Evolutionary conservation across 1,140 invertebrate species (phyloP), one percentile per base, ranked within the genome.

Genomic region (Tetraneura akinire): DNA sequence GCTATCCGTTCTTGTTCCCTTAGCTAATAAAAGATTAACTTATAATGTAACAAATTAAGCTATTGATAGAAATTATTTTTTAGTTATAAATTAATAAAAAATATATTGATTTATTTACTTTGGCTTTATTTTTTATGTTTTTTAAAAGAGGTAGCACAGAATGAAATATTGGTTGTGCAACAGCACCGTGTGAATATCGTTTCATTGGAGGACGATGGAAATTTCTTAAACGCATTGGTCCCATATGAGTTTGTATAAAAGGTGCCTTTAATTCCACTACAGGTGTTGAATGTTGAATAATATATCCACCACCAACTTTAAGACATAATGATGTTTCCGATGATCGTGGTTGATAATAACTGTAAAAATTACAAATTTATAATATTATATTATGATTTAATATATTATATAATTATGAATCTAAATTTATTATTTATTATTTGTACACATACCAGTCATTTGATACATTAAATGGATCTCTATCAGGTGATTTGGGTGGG

Each of bases 381-480:
- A 26, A 37, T 6, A 18, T 29, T 4, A 70, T 42, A 29, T 70
- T 70, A 18, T 16, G 14, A 11, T 45, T 0, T 13, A 68, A 68
- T 68, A 68, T 23, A n/a, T n/a, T n/a, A n/a, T n/a, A 16, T 0
- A 18, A 62, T 29, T 14, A 23, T 21, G 29, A n/a, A 3, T 57
- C 23, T 45, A 23, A 70, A 29, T 4, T 23, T 55, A 29, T n/a
- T 11, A 80, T 21, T 47, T 18, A 16, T 10, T 16, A 66, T 71
- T 5, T 80, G 81, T 23, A 81, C 9, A 53, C 57, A 55, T 76
- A 91, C 88, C 96, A 95, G 85, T 99, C 98, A 87, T 99, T 99
- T 1, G 96, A 98, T 82, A 99, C 93, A 86, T 99, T 99, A 86
- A 98, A 99, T 9, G 96, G 96, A 90, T 99, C 97, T 83, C 96